Percentiles rank a stretch among this genome's conserved stretches.
Conservation (phyloP, 2,797 vertebrate genomes). For the Loris lydekkerianus region DNA sequence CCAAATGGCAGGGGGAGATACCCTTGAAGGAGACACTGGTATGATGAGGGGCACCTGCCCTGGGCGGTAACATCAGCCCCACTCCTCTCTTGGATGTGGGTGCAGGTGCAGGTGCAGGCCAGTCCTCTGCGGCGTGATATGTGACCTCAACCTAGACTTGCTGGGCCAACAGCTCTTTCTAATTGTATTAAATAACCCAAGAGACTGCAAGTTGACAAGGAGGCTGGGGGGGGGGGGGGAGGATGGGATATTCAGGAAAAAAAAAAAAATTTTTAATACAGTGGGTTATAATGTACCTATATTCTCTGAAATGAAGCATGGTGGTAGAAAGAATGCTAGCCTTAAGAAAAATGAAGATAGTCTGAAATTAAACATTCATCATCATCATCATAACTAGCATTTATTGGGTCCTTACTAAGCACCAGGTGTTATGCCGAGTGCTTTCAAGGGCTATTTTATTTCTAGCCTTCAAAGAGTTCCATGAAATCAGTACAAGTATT, state of each 20-base stretch:
- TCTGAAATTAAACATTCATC: slow-evolving; percentile 1
- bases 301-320: not conserved
- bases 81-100: not conserved
- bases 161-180: slow-evolving; percentile 19
- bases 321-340: not conserved
- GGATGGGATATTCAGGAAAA: not conserved
- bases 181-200: slow-evolving; percentile 43
- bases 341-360: slow-evolving; percentile 49
- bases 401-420: not conserved
- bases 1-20: not conserved
- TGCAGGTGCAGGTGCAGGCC: not conserved
- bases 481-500: not conserved
- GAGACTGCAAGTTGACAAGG: not conserved
- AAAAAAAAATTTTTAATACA: not conserved
- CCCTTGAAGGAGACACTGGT: not conserved
- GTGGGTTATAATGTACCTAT: not conserved
- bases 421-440: not conserved
- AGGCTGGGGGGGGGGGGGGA: not conserved
- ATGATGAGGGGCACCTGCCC: not conserved
- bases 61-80: not conserved
- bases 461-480: not conserved
- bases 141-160: not conserved
- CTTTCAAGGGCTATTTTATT: not conserved
- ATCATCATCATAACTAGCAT: not conserved
- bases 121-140: not conserved